Conservation (phyloP, 2,113 vertebrate genomes). For the Acrocephalus arundinaceus region DNA sequence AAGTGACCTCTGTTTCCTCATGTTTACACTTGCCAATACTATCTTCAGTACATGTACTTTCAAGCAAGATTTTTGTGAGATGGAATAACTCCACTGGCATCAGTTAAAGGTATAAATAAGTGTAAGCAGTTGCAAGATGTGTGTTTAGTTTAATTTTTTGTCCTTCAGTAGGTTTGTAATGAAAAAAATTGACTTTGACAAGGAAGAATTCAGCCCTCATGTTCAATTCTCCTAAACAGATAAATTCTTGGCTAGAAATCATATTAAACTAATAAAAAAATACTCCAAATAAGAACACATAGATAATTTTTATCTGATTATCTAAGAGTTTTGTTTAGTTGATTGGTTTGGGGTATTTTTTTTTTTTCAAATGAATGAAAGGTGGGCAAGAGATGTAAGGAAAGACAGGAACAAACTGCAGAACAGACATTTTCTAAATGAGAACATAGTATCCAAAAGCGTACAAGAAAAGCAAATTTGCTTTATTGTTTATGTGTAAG, state of each 20-base stretch:
- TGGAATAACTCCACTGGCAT: not conserved
- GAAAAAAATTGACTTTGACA: not conserved
- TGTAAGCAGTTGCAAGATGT: not conserved
- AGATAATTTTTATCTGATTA: not conserved
- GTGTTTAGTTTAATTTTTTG: not conserved
- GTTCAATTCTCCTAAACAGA: not conserved
- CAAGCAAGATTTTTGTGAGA: not conserved
- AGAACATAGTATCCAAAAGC: not conserved
- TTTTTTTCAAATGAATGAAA: not conserved
- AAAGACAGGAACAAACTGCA: not conserved
- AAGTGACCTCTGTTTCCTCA: not conserved
- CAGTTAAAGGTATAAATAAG: not conserved
- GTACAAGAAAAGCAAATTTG: not conserved
- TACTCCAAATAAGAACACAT: not conserved
- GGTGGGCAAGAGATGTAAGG: not conserved
- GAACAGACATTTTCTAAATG: not conserved
- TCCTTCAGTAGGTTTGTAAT: not conserved
- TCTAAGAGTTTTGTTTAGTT: not conserved
- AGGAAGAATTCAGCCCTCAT: not conserved
- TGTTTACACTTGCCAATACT: not conserved
- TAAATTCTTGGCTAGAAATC: not conserved
- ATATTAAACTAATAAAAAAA: not conserved
- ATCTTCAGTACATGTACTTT: not conserved
- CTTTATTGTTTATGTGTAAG: not conserved
- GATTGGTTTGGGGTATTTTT: too few species aligned